Evolutionary conservation across 2,797 vertebrate genomes (phyloP), one percentile per base, ranked within the genome.

Genomic region (Fistularia tabacaria): DNA sequence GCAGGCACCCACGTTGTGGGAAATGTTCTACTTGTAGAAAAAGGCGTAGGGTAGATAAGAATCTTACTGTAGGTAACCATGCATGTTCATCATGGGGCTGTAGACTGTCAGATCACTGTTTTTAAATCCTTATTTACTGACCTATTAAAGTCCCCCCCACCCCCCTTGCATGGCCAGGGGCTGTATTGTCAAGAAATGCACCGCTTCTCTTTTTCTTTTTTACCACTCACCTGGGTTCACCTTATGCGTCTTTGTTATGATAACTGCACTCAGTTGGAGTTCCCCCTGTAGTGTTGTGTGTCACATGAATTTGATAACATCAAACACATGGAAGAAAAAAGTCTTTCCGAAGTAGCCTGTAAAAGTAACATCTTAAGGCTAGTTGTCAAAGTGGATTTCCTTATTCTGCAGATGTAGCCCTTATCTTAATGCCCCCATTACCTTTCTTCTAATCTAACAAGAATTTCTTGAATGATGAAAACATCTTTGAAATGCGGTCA

Each of bases 161-260:
- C 13, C 42, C 10, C n/a, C 52, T 9, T 48, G 10, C 57, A 70
- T 85, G 66, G 56, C 88, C 64, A 8, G 52, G 59, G 77, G 86
- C 77, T 61, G 45, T 49, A 11, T 71, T 70, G 40, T 72, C 73
- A 74, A 87, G 79, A 76, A 88, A 85, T 69, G 51, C 64, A 64
- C 37, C 7, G 48, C 66, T 70, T 55, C 41, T 76, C 64, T 66
- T 61, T 54, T 57, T 62, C 71, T 74, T 44, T 74, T 71, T 10
- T 66, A 60, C 51, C 13, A 1, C 64, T 69, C 74, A 83, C 77
- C 74, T 82, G 70, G 64, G 49, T 67, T 68, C 68, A 71, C 66
- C 76, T 80, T 62, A 10, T 40, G 13, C 58, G n/a, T 43, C 66
- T 81, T 86, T 90, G 84, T 88, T 42, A 84, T 88, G 81, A 66